Percentiles rank a stretch among this genome's conserved stretches.
phyloP scores from a whole-genome alignment of 2,113 vertebrate genomes.

The Mastomys coucha region DNA sequence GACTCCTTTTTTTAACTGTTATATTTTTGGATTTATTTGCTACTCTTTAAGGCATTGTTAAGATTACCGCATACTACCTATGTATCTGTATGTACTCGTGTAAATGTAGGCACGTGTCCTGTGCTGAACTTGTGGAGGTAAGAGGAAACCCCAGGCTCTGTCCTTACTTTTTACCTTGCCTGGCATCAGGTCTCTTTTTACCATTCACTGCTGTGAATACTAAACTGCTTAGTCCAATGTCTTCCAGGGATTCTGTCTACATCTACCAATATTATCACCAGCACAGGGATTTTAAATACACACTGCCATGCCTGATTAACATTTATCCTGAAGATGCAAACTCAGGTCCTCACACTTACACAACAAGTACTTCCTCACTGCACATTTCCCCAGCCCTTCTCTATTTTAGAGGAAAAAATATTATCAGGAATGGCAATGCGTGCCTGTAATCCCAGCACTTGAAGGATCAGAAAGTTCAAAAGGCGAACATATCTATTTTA shows the following conservation, averaged over 20 bases:
- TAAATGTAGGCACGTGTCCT: not conserved
- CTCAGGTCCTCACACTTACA: not conserved
- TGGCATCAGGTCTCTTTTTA: not conserved
- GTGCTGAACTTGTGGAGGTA: too few relatives aligned
- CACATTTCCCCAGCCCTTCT: not conserved
- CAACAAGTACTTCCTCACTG: not conserved
- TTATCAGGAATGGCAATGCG: not conserved
- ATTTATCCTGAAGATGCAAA: not conserved
- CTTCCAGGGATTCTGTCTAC: not conserved
- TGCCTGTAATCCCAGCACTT: not conserved
- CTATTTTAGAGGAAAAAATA: not conserved
- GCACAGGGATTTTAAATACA: not conserved
- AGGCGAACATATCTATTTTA: conserved; percentile 45
- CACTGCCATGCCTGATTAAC: not conserved
- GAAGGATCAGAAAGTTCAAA: not conserved
- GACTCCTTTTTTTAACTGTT: not conserved
- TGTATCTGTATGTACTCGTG: not conserved
- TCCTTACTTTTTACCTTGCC: not conserved
- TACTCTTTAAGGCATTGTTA: conserved; percentile 24
- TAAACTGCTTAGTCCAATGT: not conserved
- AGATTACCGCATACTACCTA: conserved; percentile 43
- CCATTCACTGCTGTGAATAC: not conserved
- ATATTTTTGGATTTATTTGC: conserved; percentile 37
- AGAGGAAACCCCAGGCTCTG: not conserved
- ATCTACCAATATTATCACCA: not conserved